phyloP scores from a whole-genome alignment of 2,113 vertebrate species.

The Takifugu bimaculatus region DNA sequence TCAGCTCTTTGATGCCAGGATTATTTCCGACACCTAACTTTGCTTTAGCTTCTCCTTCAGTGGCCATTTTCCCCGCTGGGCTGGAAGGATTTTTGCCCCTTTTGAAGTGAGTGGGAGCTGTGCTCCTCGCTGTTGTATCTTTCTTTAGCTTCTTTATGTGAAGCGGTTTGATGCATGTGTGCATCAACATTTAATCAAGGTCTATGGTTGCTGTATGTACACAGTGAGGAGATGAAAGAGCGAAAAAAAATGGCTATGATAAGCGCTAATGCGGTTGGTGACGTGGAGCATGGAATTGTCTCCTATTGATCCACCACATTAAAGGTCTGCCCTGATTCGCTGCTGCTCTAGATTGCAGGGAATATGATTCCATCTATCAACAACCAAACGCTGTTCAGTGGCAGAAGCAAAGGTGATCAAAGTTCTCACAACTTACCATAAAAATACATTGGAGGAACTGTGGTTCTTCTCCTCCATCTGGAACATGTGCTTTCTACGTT shows the following conservation, averaged over 20 bases:
- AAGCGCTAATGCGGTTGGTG: conserved; percentile 40
- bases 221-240: conserved; percentile 42
- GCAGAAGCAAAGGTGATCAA: conserved; percentile 30
- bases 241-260: conserved; percentile 45
- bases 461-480: conserved; percentile 56
- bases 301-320: conserved; percentile 43
- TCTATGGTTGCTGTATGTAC: conserved; percentile 55
- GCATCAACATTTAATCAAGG: conserved; percentile 64
- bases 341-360: conserved; percentile 32
- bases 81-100: conserved; percentile 29
- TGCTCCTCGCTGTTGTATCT: conserved; percentile 24
- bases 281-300: conserved; percentile 42
- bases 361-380: conserved; percentile 31
- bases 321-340: conserved; percentile 38
- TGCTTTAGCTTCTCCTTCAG: background rate
- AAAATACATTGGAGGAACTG: conserved; percentile 37
- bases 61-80: conserved; percentile 18
- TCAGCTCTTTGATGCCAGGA: background rate
- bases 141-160: background rate
- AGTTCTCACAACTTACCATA: conserved; percentile 30
- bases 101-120: background rate
- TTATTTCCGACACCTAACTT: background rate
- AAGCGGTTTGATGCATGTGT: conserved; percentile 34
- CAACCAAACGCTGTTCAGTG: background rate
- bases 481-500: conserved; percentile 54